Conservation (phyloP, 1,140 invertebrate genomes). For the Eufriesea mexicana region DNA sequence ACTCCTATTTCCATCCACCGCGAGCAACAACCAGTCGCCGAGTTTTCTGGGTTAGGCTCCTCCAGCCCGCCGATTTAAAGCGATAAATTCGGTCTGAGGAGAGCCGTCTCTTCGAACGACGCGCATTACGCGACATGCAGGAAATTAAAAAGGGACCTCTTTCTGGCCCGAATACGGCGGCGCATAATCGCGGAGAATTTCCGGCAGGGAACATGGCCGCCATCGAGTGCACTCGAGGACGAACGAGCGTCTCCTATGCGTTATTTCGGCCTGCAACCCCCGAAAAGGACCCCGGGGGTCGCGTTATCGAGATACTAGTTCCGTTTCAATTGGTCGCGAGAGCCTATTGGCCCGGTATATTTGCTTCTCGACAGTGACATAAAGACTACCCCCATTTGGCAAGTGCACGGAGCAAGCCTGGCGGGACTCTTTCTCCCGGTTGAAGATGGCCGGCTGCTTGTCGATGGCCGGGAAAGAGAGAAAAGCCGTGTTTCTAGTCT, state of each 20-base stretch:
- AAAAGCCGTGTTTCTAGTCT: constrained; percentile 41
- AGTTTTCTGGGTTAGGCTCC: constrained; percentile 33
- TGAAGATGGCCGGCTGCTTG: no score
- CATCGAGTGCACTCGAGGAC: not conserved
- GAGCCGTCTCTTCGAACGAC: not conserved
- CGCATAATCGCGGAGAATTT: no score
- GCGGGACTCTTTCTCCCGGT: no score
- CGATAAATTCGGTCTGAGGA: constrained; percentile 20
- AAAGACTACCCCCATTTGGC: constrained; percentile 28
- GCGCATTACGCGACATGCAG: not conserved
- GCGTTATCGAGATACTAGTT: not conserved
- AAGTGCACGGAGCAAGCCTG: constrained; percentile 36
- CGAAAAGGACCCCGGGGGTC: not conserved
- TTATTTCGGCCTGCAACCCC: no score
- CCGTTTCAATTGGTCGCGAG: not conserved
- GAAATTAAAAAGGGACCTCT: not conserved
- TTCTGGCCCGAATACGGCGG: no score
- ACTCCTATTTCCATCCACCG: not conserved
- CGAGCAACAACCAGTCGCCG: not conserved
- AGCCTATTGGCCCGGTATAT: constrained; percentile 22
- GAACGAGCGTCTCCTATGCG: not conserved
- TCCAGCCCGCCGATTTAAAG: not conserved
- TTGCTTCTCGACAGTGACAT: constrained; percentile 45
- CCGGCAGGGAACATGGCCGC: no score
- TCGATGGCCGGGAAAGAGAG: not conserved